A percentile compares a stretch with the other conserved stretches of the same genome.
These are phyloP conservation scores for Takifugu ocellatus DNA, from an alignment of 2,797 vertebrate genomes.

Conservation along the genomic window DNA sequence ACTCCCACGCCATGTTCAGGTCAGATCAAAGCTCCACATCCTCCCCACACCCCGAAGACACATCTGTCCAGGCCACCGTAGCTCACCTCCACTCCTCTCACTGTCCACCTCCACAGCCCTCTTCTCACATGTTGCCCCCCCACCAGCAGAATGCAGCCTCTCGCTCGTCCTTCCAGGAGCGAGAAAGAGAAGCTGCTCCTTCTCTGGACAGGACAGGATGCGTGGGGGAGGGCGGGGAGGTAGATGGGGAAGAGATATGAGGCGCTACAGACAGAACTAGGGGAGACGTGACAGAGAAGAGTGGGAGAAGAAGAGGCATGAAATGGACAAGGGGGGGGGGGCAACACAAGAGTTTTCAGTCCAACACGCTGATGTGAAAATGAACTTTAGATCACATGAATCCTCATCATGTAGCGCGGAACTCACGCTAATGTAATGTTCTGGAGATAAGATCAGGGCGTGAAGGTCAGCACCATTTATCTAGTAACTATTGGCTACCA, in stretches of 20 bases:
- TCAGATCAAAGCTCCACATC: conserved; percentile 65
- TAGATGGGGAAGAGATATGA: conserved; percentile 22
- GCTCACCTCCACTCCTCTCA: background rate
- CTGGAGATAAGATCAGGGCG: background rate
- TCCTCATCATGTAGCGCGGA: background rate
- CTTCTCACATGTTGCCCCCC: conserved; percentile 5
- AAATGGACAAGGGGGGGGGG: background rate
- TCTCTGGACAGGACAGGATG: conserved; percentile 31
- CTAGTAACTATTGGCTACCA: too few species aligned
- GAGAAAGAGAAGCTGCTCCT: conserved; percentile 49
- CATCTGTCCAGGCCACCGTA: conserved; percentile 29
- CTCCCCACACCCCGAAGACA: conserved; percentile 43
- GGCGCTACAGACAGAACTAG: conserved; percentile 30
- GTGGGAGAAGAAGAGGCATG: conserved; percentile 15
- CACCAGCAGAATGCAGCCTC: too few species aligned
- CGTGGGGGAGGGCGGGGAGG: conserved; percentile 1
- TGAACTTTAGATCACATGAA: background rate
- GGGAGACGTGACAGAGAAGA: conserved; percentile 23
- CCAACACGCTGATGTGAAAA: background rate
- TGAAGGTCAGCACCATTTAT: background rate
- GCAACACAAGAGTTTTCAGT: background rate
- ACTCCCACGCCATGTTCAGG: conserved; percentile 32
- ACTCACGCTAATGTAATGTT: background rate
- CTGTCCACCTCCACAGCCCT: conserved; percentile 1
- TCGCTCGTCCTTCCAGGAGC: background rate